Conservation (phyloP, 2,888 invertebrate species). For the Sicus ferrugineus region DNA sequence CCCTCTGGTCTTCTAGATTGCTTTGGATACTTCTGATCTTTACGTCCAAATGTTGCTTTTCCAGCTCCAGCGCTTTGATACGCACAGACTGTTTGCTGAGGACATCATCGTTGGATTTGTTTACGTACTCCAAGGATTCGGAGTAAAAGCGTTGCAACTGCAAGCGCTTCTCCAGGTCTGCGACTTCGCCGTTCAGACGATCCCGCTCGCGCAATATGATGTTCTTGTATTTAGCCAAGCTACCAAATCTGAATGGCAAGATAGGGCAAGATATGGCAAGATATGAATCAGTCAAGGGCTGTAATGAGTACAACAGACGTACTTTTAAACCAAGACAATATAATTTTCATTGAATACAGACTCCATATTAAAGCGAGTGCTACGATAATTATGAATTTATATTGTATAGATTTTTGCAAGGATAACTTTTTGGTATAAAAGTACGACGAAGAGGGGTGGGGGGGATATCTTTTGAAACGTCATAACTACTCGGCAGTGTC, state of each 20-base stretch:
- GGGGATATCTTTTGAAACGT: neutral
- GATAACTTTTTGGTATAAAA: neutral
- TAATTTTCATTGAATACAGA: too few relatives aligned
- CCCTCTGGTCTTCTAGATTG: slow-evolving; percentile 50
- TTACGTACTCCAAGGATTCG: slow-evolving; percentile 54
- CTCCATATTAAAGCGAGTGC: too few relatives aligned
- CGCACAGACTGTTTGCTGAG: slow-evolving; percentile 41
- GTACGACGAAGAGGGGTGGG: neutral
- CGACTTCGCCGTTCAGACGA: slow-evolving; percentile 56
- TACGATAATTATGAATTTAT: neutral
- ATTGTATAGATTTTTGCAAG: neutral
- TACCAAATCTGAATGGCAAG: slow-evolving; percentile 46
- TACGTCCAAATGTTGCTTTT: slow-evolving; percentile 42
- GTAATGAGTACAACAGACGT: neutral
- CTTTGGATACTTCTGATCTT: slow-evolving; percentile 44
- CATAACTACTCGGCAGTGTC: slow-evolving; percentile 51
- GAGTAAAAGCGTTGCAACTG: slow-evolving; percentile 55
- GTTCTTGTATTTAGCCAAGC: slow-evolving; percentile 55
- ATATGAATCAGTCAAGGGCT: neutral
- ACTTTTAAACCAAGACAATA: neutral
- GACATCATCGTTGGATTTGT: slow-evolving; percentile 50
- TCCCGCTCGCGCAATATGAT: slow-evolving; percentile 59
- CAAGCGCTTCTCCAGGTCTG: slow-evolving; percentile 56
- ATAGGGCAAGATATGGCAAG: too few relatives aligned
- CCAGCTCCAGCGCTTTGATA: slow-evolving; percentile 42